phyloP scores from a whole-genome alignment of 2,797 vertebrate species.

The Amphiprion clarkii region DNA sequence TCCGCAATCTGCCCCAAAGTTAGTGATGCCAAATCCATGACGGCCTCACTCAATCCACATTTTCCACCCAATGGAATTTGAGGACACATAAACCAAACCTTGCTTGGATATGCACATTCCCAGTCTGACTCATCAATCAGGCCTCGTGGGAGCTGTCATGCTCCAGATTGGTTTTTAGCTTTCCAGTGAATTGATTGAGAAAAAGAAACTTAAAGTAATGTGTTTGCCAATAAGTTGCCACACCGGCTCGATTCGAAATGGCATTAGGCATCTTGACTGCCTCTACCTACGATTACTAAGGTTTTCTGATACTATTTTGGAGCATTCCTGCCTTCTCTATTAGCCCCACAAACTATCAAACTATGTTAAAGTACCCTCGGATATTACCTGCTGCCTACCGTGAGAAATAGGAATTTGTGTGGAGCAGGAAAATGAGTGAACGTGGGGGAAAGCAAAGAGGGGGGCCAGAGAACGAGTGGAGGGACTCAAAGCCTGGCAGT shows the following conservation, averaged over 20 bases:
- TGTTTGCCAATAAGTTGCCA: slow-evolving; percentile 84
- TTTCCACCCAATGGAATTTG: slow-evolving; percentile 83
- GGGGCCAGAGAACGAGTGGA: slow-evolving; percentile 29
- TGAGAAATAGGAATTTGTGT: slow-evolving; percentile 69
- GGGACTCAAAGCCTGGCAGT: slow-evolving; percentile 50
- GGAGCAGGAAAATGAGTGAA: slow-evolving; percentile 64
- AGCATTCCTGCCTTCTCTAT: slow-evolving; percentile 58
- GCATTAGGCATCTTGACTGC: slow-evolving; percentile 74
- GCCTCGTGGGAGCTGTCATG: slow-evolving; percentile 76
- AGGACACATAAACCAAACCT: slow-evolving; percentile 80
- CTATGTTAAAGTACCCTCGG: slow-evolving; percentile 65
- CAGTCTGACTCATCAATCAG: slow-evolving; percentile 81
- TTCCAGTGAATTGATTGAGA: slow-evolving; percentile 85
- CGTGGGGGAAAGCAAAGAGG: slow-evolving; percentile 47
- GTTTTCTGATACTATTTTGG: slow-evolving; percentile 67
- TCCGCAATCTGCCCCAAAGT: slow-evolving; percentile 81
- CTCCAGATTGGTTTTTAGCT: slow-evolving; percentile 85
- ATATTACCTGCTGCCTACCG: slow-evolving; percentile 69
- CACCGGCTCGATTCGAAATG: slow-evolving; percentile 75
- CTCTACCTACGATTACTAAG: slow-evolving; percentile 61
- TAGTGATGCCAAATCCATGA: slow-evolving; percentile 79
- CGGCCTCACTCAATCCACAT: slow-evolving; percentile 85
- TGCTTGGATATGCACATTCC: slow-evolving; percentile 83
- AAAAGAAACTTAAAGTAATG: slow-evolving; percentile 86
- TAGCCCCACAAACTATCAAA: slow-evolving; percentile 73